Conservation (phyloP, 2,888 invertebrate genomes). For the Eristalinus sepulchralis region DNA sequence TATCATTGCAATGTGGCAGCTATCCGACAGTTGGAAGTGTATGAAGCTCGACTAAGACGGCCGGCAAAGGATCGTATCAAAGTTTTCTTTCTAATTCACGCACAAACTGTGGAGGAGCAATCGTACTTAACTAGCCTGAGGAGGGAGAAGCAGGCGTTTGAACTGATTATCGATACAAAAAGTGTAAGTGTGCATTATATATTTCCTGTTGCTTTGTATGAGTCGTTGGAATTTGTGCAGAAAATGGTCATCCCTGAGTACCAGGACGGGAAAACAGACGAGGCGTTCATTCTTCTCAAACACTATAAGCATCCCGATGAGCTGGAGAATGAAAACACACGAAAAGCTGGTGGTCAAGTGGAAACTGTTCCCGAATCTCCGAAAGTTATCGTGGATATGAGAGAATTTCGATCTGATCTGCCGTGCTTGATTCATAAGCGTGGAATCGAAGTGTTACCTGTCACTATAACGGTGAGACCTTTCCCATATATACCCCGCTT, state of each 20-base stretch:
- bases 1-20: conserved; percentile 94
- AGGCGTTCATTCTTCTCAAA: conserved; percentile 81
- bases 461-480: conserved; percentile 86
- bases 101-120: conserved; percentile 97
- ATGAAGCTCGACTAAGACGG: conserved; percentile 84
- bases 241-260: conserved; percentile 93
- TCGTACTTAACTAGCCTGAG: conserved; percentile 94
- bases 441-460: conserved; percentile 94
- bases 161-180: conserved; percentile 94
- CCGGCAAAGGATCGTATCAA: conserved; percentile 82
- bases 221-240: conserved; percentile 80
- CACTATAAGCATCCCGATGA: conserved; percentile 75
- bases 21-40: conserved; percentile 94
- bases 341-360: conserved; percentile 87
- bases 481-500: no score
- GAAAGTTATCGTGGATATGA: conserved; percentile 94
- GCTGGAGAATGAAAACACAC: conserved; percentile 81
- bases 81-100: conserved; percentile 95
- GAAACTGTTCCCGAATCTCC: conserved; percentile 75
- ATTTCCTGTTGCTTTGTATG: neutral
- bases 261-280: conserved; percentile 91
- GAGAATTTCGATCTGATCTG: conserved; percentile 98
- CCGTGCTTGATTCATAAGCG: conserved; percentile 96
- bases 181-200: conserved; percentile 84
- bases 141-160: conserved; percentile 97